Base-by-base conservation (phyloP, 2,888 invertebrate species). In the Amphipyra tragopoginis region DNA sequence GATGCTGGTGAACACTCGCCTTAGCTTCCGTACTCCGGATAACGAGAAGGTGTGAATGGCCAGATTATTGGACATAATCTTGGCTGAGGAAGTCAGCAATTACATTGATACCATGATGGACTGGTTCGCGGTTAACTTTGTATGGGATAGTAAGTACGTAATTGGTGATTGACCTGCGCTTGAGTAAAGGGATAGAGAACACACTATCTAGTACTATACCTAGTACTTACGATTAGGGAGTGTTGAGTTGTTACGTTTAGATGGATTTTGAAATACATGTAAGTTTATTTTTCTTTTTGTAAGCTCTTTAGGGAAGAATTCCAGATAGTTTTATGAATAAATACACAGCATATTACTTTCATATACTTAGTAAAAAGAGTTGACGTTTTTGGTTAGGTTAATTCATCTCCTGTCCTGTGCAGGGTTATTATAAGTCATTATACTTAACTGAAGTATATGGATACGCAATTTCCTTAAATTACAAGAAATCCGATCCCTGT, bases 41-140 rank as follows among this genome's bases (percentile, higher is more conserved):
- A 66, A 60, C 57, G 50, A 44, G 54, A 58, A 63, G 58, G 76
- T 51, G 65, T 49, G 65, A 58, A 64, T 29, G 43, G 43, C 54
- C 40, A 61, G 60, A 33, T 69, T 72, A 75, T 52, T 57, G 68
- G 52, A 45, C 21, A 15, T 29, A 75, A 54, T 64, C 39, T 56
- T 40, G 94, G 93, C 97, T 5, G 97, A 96, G 94, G 98, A 98
- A 72, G 64, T 54, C 8, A 14, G 40, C 60, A 69, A 77, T 77
- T 79, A 76, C 60, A 49, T 36, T 61, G 69, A 56, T 72, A 55
- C 50, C 42, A 56, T 47, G 65, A 57, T 53, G 65, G 44, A 48
- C 55, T 42, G 15, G 68, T 39, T 44, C 56, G 45, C 48, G 64
- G 15, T 21, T 72, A 48, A 42, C 53, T 53, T 34, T 61, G 71